Evolutionary conservation across 2,888 invertebrate genomes (phyloP), one percentile per base, ranked within the genome.

Genomic region (Diplazon laetatorius): DNA sequence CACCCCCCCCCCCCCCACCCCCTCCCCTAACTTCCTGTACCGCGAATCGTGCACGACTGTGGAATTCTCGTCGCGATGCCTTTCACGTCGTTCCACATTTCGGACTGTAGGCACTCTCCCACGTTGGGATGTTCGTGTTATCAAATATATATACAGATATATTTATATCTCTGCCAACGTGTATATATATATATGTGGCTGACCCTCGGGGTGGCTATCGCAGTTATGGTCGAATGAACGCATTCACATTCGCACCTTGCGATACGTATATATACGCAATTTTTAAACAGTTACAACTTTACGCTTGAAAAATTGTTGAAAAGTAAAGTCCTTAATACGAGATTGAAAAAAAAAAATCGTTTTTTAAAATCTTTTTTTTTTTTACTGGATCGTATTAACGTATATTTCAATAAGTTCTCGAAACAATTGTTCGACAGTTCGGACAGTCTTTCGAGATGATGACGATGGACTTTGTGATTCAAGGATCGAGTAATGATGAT

Each of bases 191-290:
- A n/a, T n/a, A n/a, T n/a, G n/a, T n/a, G n/a, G n/a, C n/a, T n/a
- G n/a, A n/a, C 37, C 37, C 37, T 1, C 55, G 42, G n/a, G 46
- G 14, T 18, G 25, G 60, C 59, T 60, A 74, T 74, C 73, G 73
- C 66, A 59, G 59, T 74, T 74, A 60, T 66, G 62, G 73, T 4
- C 73, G 66, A 74, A 50, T 50, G 73, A 59, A 18, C 48, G 39
- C 48, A 65, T 52, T 59, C 14, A 42, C n/a, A 22, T 20, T 72
- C 39, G 22, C 48, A 22, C 16, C 16, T 62, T 39, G 22, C 25
- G 0, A 18, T 39, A 18, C 10, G 25, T 1, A 60, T n/a, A 39
- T 18, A 37, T n/a, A n/a, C n/a, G n/a, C n/a, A n/a, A n/a, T n/a
- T n/a, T n/a, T n/a, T n/a, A n/a, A n/a, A n/a, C n/a, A n/a, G n/a